A percentile compares a stretch with the other conserved stretches of the same genome.
Conservation (phyloP, 2,888 invertebrate genomes). For the Scaptomyza reducta region DNA sequence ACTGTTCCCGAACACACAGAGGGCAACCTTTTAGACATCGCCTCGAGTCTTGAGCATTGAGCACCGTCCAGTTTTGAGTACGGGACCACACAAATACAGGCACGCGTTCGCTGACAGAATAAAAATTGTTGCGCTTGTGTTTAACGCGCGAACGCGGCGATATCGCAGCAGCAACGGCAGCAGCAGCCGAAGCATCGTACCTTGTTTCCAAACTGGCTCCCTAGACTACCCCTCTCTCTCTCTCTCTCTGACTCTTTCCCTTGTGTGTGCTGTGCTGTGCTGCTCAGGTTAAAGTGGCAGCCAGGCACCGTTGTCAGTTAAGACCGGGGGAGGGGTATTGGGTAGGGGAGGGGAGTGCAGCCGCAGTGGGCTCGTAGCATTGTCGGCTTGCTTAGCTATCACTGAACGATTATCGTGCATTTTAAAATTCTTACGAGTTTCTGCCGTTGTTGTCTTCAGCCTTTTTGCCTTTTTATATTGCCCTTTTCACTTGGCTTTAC, state of each 20-base stretch:
- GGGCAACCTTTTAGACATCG: constrained; percentile 27
- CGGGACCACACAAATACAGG: constrained; percentile 85
- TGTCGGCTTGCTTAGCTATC: constrained; percentile 79
- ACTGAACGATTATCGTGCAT: constrained; percentile 84
- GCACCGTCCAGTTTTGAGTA: constrained; percentile 71
- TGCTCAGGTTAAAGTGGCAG: constrained; percentile 71
- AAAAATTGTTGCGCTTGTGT: constrained; percentile 84
- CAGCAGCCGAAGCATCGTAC: constrained; percentile 49
- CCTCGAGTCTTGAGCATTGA: constrained; percentile 29
- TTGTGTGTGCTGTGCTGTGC: constrained; percentile 32
- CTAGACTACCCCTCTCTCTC: constrained; percentile 34
- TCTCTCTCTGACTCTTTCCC: neutral
- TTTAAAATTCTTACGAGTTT: constrained; percentile 83
- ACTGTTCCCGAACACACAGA: constrained; percentile 24
- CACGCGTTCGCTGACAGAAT: constrained; percentile 85
- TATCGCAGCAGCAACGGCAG: constrained; percentile 66
- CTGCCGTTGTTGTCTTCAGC: constrained; percentile 61
- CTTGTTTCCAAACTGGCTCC: constrained; percentile 78
- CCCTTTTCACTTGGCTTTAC: constrained; percentile 64
- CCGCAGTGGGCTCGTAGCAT: constrained; percentile 46
- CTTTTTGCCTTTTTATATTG: constrained; percentile 69
- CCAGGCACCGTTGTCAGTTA: constrained; percentile 69
- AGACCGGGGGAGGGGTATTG: constrained; percentile 26
- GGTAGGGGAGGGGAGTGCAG: neutral
- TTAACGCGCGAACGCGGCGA: constrained; percentile 84